Base-by-base conservation (phyloP, 2,113 vertebrate species). In the Mormyrus iriodes region DNA sequence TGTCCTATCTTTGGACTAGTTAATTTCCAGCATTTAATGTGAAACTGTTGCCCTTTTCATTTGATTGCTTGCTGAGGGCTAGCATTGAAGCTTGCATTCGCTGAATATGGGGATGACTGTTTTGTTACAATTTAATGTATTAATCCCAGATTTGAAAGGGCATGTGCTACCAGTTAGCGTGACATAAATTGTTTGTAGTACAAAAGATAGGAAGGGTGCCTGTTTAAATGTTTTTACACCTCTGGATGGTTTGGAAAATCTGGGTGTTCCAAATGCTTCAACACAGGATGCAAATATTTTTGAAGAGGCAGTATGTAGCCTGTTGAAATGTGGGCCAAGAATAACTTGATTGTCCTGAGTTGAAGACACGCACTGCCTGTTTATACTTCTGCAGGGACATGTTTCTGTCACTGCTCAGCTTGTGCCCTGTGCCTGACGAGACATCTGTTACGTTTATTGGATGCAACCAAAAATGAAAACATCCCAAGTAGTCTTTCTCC, bases 221-320 rank as follows among this genome's bases (percentile, higher is more conserved):
- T 46, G 27, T 52, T 86, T 31, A 48, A 53, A 31, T 89, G 76
- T 85, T 89, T 39, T n/a, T 53, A 82, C 27, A 52, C 51, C 88
- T 89, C 52, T 39, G 39, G 39, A 88, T 85, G 42, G 9, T 65
- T 65, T 35, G 44, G 35, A 61, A 84, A 58, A 19, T 5, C 21
- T 48, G 73, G 88, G 88, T 52, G 53, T 86, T 86, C 84, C 84
- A 73, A 39, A n/a, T 42, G n/a, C 19, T 82, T 69, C 52, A 49
- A 35, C 53, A 61, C 31, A 49, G 51, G 79, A 82, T 46, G 79
- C 31, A 55, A 83, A 89, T 89, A 44, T 89, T 86, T 86, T 89
- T 51, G 15, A 65, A 69, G 83, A 39, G 44, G 83, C 61, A 73
- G 58, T 86, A 35, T 27, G n/a, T 17, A 9, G 84, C n/a, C 35